Evolutionary conservation across 1,140 invertebrate species (phyloP), one percentile per base, ranked within the genome.

Genomic region (Ips typographus): DNA sequence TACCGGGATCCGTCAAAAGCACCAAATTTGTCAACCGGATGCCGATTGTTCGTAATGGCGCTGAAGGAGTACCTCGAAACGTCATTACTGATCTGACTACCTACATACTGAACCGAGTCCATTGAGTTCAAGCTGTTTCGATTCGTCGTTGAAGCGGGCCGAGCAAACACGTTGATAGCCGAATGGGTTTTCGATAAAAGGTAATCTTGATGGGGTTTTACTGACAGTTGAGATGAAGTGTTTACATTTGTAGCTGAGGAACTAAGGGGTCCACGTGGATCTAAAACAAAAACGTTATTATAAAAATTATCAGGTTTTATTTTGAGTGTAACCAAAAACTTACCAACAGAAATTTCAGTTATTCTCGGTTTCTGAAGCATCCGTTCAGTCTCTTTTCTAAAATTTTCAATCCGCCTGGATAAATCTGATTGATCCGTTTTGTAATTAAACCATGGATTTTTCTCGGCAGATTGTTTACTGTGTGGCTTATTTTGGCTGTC

Each of bases 311-410:
- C 22, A 22, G 22, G 22, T 22, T 7, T 7, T 52, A 40, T 49
- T 22, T 7, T 1, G 47, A 8, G 7, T 49, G 47, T 22, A 49
- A 49, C 47, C 47, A 1, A 49, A 7, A 37, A 62, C 60, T 71
- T 68, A 77, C 75, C 65, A 61, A 75, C 65, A 52, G 71, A 71
- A 61, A 78, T 76, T 68, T 78, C 74, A 40, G 73, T 71, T 56
- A 74, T 76, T 53, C 78, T 68, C 22, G 77, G 74, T 85, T 86
- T 79, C 43, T 86, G 83, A n/a, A 91, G 73, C 83, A 89, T 86
- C 22, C 88, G 89, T 72, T 87, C 84, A 0, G 90, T 91, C 78
- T 91, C 90, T 74, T 88, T 82, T 74, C 90, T 89, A 75, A 91
- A 91, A 62, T 84, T 84, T 49, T 87, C 81, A 55, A 91, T 86